Base-by-base conservation (phyloP, 2,797 vertebrate species). In the Moxostoma hubbsi region DNA sequence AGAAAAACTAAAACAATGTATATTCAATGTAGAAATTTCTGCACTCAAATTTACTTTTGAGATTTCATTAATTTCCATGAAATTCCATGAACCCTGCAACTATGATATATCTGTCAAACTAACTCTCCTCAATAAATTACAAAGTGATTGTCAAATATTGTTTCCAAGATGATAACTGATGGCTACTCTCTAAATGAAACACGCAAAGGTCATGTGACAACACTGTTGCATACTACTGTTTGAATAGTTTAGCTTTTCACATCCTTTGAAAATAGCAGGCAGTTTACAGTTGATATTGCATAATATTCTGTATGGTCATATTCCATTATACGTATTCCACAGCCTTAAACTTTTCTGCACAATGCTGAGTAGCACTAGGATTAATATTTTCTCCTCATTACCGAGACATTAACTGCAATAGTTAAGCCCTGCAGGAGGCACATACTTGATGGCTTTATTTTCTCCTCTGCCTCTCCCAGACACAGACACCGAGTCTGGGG, bases 391-490 rank as follows among this genome's bases (percentile, higher is more conserved):
- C 43, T 16, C 58, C 43, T 80, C 16, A 58, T 71, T 50, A 53
- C 6, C 5, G n/a, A 75, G 43, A 67, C 51, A 75, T 75, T 75
- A 65, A 55, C 62, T 7, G 11, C 79, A 83, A 55, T 78, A 75
- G 63, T 67, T 66, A 49, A 67, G 18, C 84, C 57, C 51, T 68
- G 55, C 15, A 75, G 16, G n/a, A 61, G 85, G 87, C 87, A 93
- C 93, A 85, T 94, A 95, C 94, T 94, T 95, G 90, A 95, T 93
- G 89, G 92, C 93, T 94, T 95, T 94, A 87, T 94, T 94, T 90
- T 95, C 94, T 84, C 94, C 94, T 86, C 94, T 90, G 83, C 93
- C 93, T 88, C 93, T 89, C 58, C 76, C 76, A 4, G 76, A 63
- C 15, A 85, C 84, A 5, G 84, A 85, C 76, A 91, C 90, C n/a